Evolutionary conservation across 2,113 vertebrate species (phyloP), one percentile per base, ranked within the genome.

Genomic region (Chlamydotis undulata): DNA sequence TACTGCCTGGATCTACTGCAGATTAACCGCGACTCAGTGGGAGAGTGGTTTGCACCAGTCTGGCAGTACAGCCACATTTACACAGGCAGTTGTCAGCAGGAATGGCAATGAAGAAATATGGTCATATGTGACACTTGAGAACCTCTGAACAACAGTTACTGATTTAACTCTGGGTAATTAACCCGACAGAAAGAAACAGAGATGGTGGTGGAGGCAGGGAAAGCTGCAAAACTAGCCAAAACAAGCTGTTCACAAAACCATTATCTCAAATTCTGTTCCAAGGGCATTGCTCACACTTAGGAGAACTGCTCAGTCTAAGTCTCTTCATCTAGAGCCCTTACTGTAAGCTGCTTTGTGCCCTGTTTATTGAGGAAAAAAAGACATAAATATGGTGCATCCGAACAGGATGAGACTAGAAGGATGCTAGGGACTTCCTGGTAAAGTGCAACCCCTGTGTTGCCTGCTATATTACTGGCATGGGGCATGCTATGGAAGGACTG

Each of bases 361-460:
- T 47, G 13, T 63, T 74, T 67, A 28, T 24, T 47, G 55, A 45
- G 37, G 15, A 71, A 82, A 67, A 67, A 71, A 41, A 37, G 7
- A 7, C 37, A 35, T 10, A 77, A 71, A 31, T 25, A 50, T 6
- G 16, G 39, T 55, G 47, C 12, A 67, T 14, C n/a, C 26, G 19
- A 74, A 65, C 37, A 78, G 35, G 21, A 45, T 21, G 9, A 24
- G 59, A 41, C 21, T 52, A 55, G 47, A 49, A 39, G 47, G 39
- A 41, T 47, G 47, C 12, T 55, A 70, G 19, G 28, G 19, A 10
- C n/a, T 47, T 75, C 23, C 50, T 15, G 10, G 37, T 35, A 28
- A 74, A 59, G 28, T 35, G 56, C 12, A 43, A 6, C 28, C 23
- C 1, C 0, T 25, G n/a, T 9, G 12, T 4, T 33, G 39, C 2